Base-by-base conservation (phyloP, 2,113 vertebrate species). In the Passerina amoena region DNA sequence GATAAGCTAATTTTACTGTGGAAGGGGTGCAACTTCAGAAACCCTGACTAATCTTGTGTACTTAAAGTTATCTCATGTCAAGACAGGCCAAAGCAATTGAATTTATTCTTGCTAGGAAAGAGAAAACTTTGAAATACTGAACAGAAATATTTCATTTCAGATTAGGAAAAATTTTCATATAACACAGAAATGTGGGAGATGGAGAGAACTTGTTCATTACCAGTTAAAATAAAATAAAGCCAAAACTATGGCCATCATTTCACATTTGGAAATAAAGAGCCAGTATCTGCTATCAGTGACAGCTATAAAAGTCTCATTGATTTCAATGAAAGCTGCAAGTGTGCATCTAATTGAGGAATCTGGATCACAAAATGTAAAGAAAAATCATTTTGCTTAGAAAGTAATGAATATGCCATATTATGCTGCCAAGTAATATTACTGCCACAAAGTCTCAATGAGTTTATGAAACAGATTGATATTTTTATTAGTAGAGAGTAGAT, bases 391-490 rank as follows among this genome's bases (percentile, higher is more conserved):
- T 88, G 69, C 92, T 93, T 92, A 77, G 79, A 96, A 31, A 95
- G 57, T 92, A 93, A 96, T 86, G 96, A 96, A 95, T 86, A 90
- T 72, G 88, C 86, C 80, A 54, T 75, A 90, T 93, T 93, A 94
- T 2, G 21, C 77, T 97, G 93, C 90, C 88, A 96, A 94, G 72
- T 94, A 88, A 86, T 92, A 95, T 83, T 94, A 96, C 21, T 88
- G 77, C 88, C 76, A 95, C 82, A 56, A 94, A 82, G 25, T 92
- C 92, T 88, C 96, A 92, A 93, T 69, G 93, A 94, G 82, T 94
- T 94, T 92, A 92, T 91, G 79, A 96, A 96, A 95, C 63, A 73
- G 93, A 94, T 75, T 96, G 95, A 79, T 96, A 96, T 94, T 97
- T 96, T 92, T 94, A 93, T 96, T 95, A 97, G 90, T 42, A 48